These are phyloP conservation scores for Poeciliopsis turrubarensis DNA, from an alignment of 2,113 vertebrate species.

Conservation along the genomic window DNA sequence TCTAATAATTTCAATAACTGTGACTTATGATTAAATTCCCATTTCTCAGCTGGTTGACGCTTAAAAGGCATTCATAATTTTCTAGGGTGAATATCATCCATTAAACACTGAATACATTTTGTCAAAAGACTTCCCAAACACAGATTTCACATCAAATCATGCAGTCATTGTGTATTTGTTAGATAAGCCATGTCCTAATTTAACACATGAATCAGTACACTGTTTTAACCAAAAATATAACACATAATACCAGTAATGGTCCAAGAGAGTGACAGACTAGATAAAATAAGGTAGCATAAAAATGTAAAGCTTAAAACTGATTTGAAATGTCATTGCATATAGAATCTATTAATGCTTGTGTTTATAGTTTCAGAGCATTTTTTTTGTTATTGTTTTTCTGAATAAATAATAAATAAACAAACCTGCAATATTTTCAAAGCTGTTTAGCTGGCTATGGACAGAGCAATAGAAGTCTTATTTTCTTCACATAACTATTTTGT, in stretches of 20 bases:
- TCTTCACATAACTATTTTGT: too few species aligned
- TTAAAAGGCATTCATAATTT: background rate
- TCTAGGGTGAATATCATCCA: slow-evolving; percentile 28
- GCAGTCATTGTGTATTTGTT: slow-evolving; percentile 11
- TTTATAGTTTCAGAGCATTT: too few species aligned
- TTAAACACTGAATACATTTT: slow-evolving; percentile 9
- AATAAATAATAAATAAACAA: too few species aligned
- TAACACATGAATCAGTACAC: slow-evolving; percentile 2
- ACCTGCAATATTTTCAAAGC: too few species aligned
- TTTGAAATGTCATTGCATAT: too few species aligned
- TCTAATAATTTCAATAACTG: slow-evolving; percentile 22
- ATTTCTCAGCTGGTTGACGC: slow-evolving; percentile 35
- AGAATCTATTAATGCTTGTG: too few species aligned
- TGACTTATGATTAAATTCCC: slow-evolving; percentile 21
- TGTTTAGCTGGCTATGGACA: too few species aligned
- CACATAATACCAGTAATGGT: slow-evolving; percentile 3
- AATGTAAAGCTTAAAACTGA: background rate
- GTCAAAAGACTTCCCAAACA: background rate
- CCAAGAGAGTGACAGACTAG: slow-evolving; percentile 20
- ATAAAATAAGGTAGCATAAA: background rate
- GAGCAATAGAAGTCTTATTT: too few species aligned
- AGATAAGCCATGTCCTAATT: slow-evolving; percentile 23
- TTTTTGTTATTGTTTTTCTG: too few species aligned
- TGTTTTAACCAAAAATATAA: slow-evolving; percentile 10
- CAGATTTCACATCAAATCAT: background rate